phyloP scores from a whole-genome alignment of 2,888 invertebrate genomes.

The Ophraella communa region DNA sequence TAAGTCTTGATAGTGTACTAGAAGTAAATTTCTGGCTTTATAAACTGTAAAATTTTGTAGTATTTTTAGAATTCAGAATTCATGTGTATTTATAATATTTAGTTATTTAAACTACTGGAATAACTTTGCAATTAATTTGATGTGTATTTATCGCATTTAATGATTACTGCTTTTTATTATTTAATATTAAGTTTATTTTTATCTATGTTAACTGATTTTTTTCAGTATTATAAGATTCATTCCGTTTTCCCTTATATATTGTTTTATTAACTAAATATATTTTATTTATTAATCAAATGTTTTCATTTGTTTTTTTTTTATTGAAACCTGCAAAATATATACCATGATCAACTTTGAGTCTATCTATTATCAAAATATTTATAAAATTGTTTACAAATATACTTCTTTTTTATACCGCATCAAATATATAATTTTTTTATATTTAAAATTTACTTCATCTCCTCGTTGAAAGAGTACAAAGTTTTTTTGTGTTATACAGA shows the following conservation, averaged over 20 bases:
- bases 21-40: too few species aligned
- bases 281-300: slow-evolving; percentile 8
- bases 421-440: too few species aligned
- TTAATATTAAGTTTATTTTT: neutral
- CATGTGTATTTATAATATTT: neutral
- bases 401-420: too few species aligned
- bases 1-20: too few species aligned
- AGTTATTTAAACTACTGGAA: neutral
- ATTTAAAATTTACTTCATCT: too few species aligned
- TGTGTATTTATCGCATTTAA: neutral
- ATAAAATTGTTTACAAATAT: too few species aligned
- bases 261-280: slow-evolving; percentile 1
- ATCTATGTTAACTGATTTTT: neutral
- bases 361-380: too few species aligned
- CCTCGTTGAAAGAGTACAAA: too few species aligned
- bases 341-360: too few species aligned
- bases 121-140: neutral
- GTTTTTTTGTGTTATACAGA: too few species aligned
- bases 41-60: neutral
- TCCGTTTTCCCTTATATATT: neutral
- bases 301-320: neutral
- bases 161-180: neutral
- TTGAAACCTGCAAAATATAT: too few species aligned
- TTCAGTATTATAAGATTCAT: slow-evolving; percentile 10
- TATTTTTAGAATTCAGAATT: neutral